These are phyloP conservation scores for Alaudala cheleensis DNA, from an alignment of 2,113 vertebrate species.

Conservation along the genomic window DNA sequence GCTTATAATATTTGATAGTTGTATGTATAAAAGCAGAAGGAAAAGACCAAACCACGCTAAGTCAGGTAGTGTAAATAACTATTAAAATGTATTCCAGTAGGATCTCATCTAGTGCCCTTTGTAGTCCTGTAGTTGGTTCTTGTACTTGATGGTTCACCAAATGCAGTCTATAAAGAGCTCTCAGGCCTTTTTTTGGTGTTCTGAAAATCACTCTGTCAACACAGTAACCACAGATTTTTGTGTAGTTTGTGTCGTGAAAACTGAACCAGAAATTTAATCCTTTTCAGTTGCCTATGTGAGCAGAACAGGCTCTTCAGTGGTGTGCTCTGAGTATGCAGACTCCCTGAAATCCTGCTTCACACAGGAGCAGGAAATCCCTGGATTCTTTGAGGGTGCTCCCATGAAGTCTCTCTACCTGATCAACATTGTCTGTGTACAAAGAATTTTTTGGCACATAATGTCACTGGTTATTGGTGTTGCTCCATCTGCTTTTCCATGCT, in stretches of 20 bases:
- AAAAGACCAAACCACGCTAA: not conserved
- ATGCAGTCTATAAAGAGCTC: not conserved
- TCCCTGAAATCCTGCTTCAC: not conserved
- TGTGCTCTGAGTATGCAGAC: not conserved
- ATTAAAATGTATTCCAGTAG: not conserved
- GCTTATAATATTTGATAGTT: not conserved
- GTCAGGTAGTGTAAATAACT: not conserved
- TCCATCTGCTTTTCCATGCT: not conserved
- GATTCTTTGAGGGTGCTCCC: not conserved
- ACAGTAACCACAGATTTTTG: not conserved
- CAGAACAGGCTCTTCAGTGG: not conserved
- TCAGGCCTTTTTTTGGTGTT: not conserved
- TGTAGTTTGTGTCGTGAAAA: not conserved
- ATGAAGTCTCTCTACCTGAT: not conserved
- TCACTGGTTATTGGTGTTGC: not conserved
- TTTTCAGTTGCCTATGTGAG: not conserved
- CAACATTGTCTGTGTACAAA: not conserved
- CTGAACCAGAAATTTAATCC: not conserved
- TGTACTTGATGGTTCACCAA: not conserved
- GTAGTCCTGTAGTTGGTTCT: not conserved
- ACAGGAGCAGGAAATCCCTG: not conserved
- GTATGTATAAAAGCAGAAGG: not conserved
- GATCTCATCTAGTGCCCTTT: not conserved
- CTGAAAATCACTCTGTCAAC: not conserved
- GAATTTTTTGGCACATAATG: not conserved